A percentile compares a stretch with the other conserved stretches of the same genome.
Evolutionary conservation across 2,113 vertebrate species (phyloP).

Genomic region (Neogobius melanostomus): DNA sequence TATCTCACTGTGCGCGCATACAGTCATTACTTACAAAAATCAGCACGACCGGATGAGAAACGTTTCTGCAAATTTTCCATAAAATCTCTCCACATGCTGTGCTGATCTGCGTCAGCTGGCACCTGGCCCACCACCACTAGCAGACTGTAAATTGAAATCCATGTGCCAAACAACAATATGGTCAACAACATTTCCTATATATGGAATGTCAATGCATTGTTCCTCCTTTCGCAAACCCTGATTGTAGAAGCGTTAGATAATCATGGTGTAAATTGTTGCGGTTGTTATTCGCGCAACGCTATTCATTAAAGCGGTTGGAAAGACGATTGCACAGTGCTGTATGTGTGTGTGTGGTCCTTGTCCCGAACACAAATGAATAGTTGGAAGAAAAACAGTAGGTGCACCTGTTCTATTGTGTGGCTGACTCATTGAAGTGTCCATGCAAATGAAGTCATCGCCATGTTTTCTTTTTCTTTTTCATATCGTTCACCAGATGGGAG

Average conservation of each 20-base stretch:
- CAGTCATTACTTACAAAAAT: no score
- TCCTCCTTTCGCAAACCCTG: no score
- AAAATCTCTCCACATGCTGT: no score
- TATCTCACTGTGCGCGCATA: no score
- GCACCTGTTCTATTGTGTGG: conserved; percentile 52
- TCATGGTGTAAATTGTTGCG: conserved; percentile 22
- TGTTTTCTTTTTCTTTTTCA: conserved; percentile 55
- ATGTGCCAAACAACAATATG: no score
- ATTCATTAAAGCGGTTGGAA: conserved; percentile 25
- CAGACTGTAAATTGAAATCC: no score
- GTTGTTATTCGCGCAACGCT: conserved; percentile 22
- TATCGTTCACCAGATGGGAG: conserved; percentile 50
- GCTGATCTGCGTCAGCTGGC: no score
- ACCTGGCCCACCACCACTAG: no score
- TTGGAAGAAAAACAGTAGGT: conserved; percentile 29
- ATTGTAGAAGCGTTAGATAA: not conserved
- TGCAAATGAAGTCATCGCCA: conserved; percentile 54
- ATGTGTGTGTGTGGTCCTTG: conserved; percentile 27
- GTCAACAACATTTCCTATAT: no score
- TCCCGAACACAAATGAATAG: conserved; percentile 33
- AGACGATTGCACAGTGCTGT: conserved; percentile 13
- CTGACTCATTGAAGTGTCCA: conserved; percentile 55
- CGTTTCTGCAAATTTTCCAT: no score
- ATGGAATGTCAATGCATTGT: no score
- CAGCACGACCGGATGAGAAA: no score